These are phyloP conservation scores for Scrobipalpa costella DNA, from an alignment of 2,888 invertebrate species.

Conservation along the genomic window DNA sequence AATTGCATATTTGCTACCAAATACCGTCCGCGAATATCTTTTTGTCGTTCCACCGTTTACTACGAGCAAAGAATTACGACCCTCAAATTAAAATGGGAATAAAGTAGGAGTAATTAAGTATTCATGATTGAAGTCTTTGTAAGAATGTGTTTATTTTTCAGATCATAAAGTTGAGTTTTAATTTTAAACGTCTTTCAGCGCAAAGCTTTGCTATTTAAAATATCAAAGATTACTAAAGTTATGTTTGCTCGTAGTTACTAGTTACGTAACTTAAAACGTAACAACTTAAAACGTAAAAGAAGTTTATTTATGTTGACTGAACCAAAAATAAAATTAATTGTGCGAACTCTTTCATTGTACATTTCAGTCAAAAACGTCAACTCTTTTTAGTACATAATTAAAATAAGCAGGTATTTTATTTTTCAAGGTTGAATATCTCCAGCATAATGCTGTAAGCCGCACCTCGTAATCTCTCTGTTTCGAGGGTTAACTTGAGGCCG, in stretches of 20 bases:
- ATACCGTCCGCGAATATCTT: constrained; percentile 17
- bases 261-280: not conserved
- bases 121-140: constrained; percentile 18
- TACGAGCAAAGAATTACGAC: constrained; percentile 12
- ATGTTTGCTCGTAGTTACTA: not conserved
- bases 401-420: constrained; percentile 11
- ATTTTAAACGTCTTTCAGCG: not conserved
- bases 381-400: too few species aligned
- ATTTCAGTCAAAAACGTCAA: too few species aligned
- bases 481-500: constrained; percentile 65
- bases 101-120: constrained; percentile 8
- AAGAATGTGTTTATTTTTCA: constrained; percentile 1
- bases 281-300: not conserved
- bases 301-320: too few species aligned
- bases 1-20: constrained; percentile 41
- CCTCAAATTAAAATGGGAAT: constrained; percentile 14
- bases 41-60: constrained; percentile 12
- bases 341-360: too few species aligned
- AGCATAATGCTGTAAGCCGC: constrained; percentile 42
- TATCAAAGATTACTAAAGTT: not conserved
- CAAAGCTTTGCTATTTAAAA: not conserved
- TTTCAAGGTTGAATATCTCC: constrained; percentile 7
- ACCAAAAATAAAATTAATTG: too few species aligned
- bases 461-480: constrained; percentile 62
- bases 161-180: constrained; percentile 1